Conservation (phyloP, 64 coral and sea anemone species). For the Montipora capricornis region DNA sequence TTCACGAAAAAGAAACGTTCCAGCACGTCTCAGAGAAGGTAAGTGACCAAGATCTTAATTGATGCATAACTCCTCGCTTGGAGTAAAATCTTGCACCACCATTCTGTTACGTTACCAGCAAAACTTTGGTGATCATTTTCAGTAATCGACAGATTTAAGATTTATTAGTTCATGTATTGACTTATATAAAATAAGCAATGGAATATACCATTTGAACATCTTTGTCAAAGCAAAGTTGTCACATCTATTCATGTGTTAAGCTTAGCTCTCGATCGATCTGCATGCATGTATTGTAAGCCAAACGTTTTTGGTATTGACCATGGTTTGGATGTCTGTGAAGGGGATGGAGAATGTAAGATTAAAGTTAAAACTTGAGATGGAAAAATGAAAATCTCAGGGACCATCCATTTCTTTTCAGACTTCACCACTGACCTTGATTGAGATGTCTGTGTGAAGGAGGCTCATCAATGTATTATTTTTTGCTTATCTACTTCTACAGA, state of each 20-base stretch:
- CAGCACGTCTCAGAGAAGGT: constrained; percentile 9
- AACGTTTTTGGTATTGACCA: not conserved
- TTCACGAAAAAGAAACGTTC: not conserved
- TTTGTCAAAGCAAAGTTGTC: not conserved
- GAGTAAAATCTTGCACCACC: not conserved
- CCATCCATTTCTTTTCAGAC: too few relatives aligned
- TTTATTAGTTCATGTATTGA: not conserved
- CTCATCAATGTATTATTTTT: not conserved
- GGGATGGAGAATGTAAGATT: not conserved
- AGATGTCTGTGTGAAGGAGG: not conserved
- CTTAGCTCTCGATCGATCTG: not conserved
- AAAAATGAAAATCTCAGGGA: not conserved
- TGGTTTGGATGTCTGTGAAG: not conserved
- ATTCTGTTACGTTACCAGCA: not conserved
- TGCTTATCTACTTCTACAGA: not conserved
- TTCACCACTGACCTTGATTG: not conserved
- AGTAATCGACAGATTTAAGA: not conserved
- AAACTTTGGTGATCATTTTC: not conserved
- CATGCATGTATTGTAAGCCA: not conserved
- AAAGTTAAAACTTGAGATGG: not conserved
- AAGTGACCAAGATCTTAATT: not conserved
- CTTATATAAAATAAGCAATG: not conserved
- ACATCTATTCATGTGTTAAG: not conserved
- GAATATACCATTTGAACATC: not conserved
- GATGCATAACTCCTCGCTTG: not conserved